phyloP scores from a whole-genome alignment of 1,140 invertebrate genomes.

The Trichonephila clavata region DNA sequence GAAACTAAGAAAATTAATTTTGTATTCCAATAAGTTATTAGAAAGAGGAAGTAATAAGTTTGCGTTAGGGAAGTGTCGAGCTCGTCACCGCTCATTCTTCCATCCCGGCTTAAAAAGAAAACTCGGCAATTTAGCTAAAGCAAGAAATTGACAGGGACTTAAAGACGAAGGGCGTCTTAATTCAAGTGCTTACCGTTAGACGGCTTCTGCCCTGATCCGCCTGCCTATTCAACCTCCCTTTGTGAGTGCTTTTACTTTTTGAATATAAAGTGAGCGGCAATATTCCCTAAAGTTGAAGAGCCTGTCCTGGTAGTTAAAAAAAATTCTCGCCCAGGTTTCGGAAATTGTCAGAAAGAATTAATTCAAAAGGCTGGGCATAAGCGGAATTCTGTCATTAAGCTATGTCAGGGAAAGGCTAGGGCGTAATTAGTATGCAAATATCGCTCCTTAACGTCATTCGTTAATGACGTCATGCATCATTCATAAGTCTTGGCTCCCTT shows the following conservation, averaged over 20 bases:
- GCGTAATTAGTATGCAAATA: constrained; percentile 77
- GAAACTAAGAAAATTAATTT: constrained; percentile 67
- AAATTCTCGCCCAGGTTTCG: constrained; percentile 70
- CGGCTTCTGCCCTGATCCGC: constrained; percentile 69
- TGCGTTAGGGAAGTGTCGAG: constrained; percentile 66
- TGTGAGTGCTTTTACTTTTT: constrained; percentile 75
- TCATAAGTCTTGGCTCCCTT: constrained; percentile 73
- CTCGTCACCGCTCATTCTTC: constrained; percentile 28
- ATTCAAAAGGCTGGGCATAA: constrained; percentile 76
- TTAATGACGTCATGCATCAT: constrained; percentile 77
- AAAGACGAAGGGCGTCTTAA: constrained; percentile 70
- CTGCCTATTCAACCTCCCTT: constrained; percentile 71
- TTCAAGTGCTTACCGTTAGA: constrained; percentile 76
- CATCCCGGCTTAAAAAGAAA: constrained; percentile 60
- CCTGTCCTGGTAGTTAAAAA: constrained; percentile 61
- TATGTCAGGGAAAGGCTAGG: constrained; percentile 75
- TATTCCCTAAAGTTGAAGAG: constrained; percentile 76
- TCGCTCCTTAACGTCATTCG: constrained; percentile 76
- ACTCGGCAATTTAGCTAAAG: constrained; percentile 70
- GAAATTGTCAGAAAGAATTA: constrained; percentile 77
- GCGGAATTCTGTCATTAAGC: constrained; percentile 77
- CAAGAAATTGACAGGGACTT: constrained; percentile 76
- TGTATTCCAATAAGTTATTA: constrained; percentile 64
- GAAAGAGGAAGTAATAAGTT: constrained; percentile 74
- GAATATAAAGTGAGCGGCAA: constrained; percentile 76